phyloP scores from a whole-genome alignment of 2,797 vertebrate species.

The Rhadinocentrus ornatus region DNA sequence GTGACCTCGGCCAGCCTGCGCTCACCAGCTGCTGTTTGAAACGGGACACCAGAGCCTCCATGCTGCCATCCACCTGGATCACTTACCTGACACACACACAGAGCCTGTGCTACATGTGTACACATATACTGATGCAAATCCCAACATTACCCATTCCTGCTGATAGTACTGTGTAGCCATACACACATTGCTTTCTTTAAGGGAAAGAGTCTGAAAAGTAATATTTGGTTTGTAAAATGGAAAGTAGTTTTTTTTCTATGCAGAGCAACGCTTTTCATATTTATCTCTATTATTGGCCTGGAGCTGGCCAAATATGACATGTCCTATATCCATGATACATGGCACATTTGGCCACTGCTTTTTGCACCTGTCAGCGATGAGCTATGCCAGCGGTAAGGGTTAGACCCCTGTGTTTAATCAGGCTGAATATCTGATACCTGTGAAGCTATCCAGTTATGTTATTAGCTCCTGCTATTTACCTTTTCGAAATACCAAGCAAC shows the following conservation, averaged over 20 bases:
- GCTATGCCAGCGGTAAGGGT: not conserved
- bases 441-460: not conserved
- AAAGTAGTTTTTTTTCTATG: not conserved
- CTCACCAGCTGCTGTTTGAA: constrained; percentile 82
- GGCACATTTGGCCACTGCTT: not conserved
- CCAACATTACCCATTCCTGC: constrained; percentile 23
- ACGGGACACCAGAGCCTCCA: constrained; percentile 69
- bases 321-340: not conserved
- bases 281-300: not conserved
- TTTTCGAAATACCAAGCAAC: not conserved
- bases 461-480: not conserved
- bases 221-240: not conserved
- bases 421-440: not conserved
- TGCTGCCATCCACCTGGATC: constrained; percentile 72
- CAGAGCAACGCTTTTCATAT: not conserved
- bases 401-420: not conserved
- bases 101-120: constrained; percentile 8
- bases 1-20: constrained; percentile 68
- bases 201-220: not conserved
- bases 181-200: constrained; percentile 7
- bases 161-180: not conserved
- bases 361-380: constrained; percentile 8
- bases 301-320: not conserved
- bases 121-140: constrained; percentile 42
- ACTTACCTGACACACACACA: constrained; percentile 67